Conservation (phyloP, 2,888 invertebrate genomes). For the Mechanitis mazaeus region DNA sequence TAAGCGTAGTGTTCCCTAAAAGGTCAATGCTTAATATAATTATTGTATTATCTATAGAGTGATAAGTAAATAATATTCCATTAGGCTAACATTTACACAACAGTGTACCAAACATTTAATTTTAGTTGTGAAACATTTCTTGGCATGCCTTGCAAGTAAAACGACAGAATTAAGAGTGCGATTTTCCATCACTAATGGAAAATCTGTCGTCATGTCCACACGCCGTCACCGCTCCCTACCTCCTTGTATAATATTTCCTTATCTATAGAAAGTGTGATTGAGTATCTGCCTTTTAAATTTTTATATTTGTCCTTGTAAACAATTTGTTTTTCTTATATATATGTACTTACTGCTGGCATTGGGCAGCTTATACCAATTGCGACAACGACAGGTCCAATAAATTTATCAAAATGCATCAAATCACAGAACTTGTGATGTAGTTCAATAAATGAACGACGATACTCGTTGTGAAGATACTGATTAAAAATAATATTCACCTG, state of each 20-base stretch:
- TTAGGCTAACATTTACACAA: no score
- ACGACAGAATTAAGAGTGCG: no score
- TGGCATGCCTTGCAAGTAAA: no score
- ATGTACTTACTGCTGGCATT: conserved; percentile 29
- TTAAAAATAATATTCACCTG: conserved; percentile 33
- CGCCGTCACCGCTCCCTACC: no score
- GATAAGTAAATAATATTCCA: no score
- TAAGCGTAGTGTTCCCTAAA: conserved; percentile 33
- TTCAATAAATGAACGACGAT: conserved; percentile 25
- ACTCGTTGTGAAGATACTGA: conserved; percentile 27
- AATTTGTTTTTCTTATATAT: neutral
- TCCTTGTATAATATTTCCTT: no score
- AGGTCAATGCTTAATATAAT: neutral
- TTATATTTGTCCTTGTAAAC: neutral
- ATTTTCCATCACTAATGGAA: no score
- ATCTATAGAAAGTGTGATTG: no score
- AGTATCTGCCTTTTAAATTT: no score
- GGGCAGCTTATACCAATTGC: conserved; percentile 35
- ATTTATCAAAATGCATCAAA: conserved; percentile 27
- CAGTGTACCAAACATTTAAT: no score
- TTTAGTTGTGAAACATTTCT: no score
- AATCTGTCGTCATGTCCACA: no score
- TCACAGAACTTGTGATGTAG: conserved; percentile 36
- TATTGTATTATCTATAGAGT: neutral
- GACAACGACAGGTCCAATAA: conserved; percentile 6